Percentiles rank a stretch among this genome's conserved stretches.
Evolutionary conservation across 2,113 vertebrate genomes (phyloP).

Genomic region (Archocentrus centrarchus): DNA sequence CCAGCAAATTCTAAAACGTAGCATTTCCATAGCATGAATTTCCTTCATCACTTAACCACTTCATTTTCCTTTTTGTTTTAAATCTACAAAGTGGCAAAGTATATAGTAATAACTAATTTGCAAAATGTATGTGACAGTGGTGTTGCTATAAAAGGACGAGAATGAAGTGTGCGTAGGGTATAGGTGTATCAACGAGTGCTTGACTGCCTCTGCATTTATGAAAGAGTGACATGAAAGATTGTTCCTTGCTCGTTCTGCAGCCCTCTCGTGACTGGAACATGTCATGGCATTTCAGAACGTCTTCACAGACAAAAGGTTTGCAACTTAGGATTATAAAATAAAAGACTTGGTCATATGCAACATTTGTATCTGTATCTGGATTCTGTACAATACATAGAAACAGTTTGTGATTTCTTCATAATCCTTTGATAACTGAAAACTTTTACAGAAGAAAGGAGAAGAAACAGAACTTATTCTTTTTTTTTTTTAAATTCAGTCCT

Average conservation of each 20-base stretch:
- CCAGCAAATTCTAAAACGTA: conserved; percentile 33
- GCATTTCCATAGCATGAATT: conserved; percentile 36
- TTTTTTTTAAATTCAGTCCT: conserved; percentile 49
- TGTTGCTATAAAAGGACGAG: conserved; percentile 83
- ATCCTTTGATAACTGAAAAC: conserved; percentile 72
- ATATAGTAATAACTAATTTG: conserved; percentile 79
- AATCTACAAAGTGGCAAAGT: conserved; percentile 83
- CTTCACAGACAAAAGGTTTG: conserved; percentile 69
- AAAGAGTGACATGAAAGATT: conserved; percentile 64
- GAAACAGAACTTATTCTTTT: conserved; percentile 52
- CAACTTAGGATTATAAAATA: conserved; percentile 64
- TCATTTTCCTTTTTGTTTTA: conserved; percentile 62
- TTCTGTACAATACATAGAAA: conserved; percentile 84
- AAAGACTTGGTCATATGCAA: conserved; percentile 78
- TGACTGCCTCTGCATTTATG: conserved; percentile 55
- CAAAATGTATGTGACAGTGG: conserved; percentile 82
- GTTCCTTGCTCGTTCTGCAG: conserved; percentile 62
- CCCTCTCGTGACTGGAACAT: conserved; percentile 49
- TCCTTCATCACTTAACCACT: conserved; percentile 12
- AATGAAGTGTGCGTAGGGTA: conserved; percentile 80
- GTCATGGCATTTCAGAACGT: conserved; percentile 60
- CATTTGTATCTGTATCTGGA: conserved; percentile 76
- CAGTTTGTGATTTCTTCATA: conserved; percentile 70
- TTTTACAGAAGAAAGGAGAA: conserved; percentile 74
- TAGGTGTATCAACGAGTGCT: conserved; percentile 66